phyloP scores from a whole-genome alignment of 2,797 vertebrate species.

The Pipistrellus nathusii region DNA sequence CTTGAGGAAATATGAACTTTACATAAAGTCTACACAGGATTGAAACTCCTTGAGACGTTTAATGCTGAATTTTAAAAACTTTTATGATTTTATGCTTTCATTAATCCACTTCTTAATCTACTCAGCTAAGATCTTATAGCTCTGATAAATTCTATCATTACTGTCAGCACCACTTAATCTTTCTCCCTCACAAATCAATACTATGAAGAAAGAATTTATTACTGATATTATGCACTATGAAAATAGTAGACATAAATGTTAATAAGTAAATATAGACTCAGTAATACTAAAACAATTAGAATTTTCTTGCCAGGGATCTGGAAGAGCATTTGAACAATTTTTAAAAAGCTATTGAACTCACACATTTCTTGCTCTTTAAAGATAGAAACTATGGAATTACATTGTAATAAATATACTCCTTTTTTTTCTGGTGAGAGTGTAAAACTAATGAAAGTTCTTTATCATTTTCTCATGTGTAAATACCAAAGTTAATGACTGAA shows the following conservation, averaged over 20 bases:
- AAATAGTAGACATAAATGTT: slow-evolving; percentile 10
- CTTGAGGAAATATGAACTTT: not conserved
- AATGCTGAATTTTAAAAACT: slow-evolving; percentile 56
- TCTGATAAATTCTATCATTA: not conserved
- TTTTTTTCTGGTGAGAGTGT: not conserved
- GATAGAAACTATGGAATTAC: not conserved
- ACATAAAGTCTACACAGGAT: not conserved
- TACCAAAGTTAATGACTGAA: slow-evolving; percentile 38
- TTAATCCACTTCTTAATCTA: slow-evolving; percentile 60
- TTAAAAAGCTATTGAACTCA: not conserved
- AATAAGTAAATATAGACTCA: not conserved
- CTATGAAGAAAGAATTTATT: slow-evolving; percentile 48
- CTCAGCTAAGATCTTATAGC: not conserved
- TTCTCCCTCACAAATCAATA: slow-evolving; percentile 59
- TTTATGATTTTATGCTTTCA: slow-evolving; percentile 62
- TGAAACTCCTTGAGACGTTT: not conserved
- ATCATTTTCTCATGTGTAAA: slow-evolving; percentile 51
- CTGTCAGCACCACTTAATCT: not conserved
- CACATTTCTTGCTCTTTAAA: not conserved
- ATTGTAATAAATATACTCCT: not conserved
- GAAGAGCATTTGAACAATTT: slow-evolving; percentile 19
- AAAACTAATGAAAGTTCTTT: slow-evolving; percentile 54
- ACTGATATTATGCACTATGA: not conserved
- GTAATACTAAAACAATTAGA: not conserved
- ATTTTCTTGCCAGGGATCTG: not conserved